These are phyloP conservation scores for Habrosyne pyritoides DNA, from an alignment of 2,888 invertebrate genomes.

Conservation along the genomic window DNA sequence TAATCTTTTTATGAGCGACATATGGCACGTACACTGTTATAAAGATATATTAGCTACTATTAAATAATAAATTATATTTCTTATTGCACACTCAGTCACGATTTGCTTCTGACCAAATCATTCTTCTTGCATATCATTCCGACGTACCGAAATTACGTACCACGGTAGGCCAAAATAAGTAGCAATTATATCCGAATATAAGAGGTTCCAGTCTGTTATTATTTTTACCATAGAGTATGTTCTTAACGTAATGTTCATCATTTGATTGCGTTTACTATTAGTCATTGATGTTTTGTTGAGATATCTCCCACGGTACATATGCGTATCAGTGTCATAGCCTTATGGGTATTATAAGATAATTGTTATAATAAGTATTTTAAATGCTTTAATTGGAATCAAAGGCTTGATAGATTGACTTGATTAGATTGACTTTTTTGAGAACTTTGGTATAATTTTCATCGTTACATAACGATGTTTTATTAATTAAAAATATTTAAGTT, in stretches of 20 bases:
- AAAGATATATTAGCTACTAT: conserved; percentile 64
- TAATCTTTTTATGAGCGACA: conserved; percentile 39
- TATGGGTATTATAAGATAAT: neutral
- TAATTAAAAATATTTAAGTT: no score
- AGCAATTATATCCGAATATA: conserved; percentile 56
- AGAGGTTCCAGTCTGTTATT: conserved; percentile 58
- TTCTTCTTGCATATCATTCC: conserved; percentile 35
- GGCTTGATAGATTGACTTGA: no score
- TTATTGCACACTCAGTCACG: conserved; percentile 64
- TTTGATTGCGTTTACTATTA: conserved; percentile 40
- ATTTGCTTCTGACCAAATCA: conserved; percentile 53
- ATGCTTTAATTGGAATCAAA: no score
- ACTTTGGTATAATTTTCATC: no score
- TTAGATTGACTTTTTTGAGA: no score
- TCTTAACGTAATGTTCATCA: conserved; percentile 40
- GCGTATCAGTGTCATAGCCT: conserved; percentile 1
- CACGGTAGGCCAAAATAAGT: conserved; percentile 57
- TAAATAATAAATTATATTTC: conserved; percentile 61
- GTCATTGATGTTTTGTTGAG: conserved; percentile 16
- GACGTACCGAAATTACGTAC: conserved; percentile 53
- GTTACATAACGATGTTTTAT: no score
- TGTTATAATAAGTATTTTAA: no score
- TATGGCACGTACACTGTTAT: conserved; percentile 55
- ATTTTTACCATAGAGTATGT: conserved; percentile 53
- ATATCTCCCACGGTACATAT: conserved; percentile 7